Percentiles rank a stretch among this genome's conserved stretches.
Evolutionary conservation across 2,113 vertebrate species (phyloP).

Genomic region (Phalacrocorax aristotelis): DNA sequence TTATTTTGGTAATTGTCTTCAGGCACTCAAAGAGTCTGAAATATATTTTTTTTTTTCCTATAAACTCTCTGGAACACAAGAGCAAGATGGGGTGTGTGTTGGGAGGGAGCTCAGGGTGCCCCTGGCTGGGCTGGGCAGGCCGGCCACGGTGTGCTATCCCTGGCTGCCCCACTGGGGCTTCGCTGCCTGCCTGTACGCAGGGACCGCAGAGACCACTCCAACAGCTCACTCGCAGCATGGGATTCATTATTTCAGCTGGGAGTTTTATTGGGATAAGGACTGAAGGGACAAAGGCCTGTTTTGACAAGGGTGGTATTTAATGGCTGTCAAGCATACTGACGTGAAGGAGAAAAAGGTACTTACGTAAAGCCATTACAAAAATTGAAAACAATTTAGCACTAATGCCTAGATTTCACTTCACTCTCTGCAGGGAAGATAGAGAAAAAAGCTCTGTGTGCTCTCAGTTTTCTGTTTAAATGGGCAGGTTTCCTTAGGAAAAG

Average conservation of each 20-base stretch:
- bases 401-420: background rate
- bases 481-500: slow-evolving; percentile 5
- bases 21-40: background rate
- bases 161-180: background rate
- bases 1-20: background rate
- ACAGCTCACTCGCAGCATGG: accelerated
- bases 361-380: slow-evolving; percentile 9
- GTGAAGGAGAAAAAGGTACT: slow-evolving; percentile 15
- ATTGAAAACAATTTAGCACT: slow-evolving; percentile 3
- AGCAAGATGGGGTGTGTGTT: accelerated
- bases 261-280: background rate
- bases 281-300: background rate
- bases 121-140: background rate
- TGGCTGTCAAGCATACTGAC: background rate
- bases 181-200: accelerated
- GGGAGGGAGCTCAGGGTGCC: background rate
- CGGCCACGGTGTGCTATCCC: background rate
- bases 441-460: background rate
- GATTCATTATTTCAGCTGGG: background rate
- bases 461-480: slow-evolving; percentile 23
- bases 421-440: background rate
- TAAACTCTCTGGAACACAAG: background rate
- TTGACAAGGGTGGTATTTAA: background rate
- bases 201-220: background rate
- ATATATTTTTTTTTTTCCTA: background rate